Evolutionary conservation across 1,140 invertebrate genomes (phyloP).

Genomic region (Heliconius melpomene): DNA sequence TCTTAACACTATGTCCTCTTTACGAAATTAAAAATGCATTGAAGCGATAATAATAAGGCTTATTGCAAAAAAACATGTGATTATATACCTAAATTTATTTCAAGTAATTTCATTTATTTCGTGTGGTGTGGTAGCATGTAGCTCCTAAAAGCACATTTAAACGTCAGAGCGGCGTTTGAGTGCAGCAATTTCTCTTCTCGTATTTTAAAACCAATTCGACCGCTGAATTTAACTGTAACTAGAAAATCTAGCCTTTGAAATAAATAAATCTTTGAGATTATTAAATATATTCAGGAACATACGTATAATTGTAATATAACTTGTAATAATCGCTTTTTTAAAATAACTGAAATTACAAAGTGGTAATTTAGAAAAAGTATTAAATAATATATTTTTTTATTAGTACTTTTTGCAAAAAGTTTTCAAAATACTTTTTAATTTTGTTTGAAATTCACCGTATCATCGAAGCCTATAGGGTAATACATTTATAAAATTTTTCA

Average conservation of each 20-base stretch:
- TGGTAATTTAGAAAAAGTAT: background rate
- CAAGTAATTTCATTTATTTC: constrained; percentile 13
- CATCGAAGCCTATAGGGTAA: no score
- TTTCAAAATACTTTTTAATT: no score
- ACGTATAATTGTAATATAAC: no score
- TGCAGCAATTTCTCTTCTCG: constrained; percentile 28
- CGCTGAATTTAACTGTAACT: constrained; percentile 33
- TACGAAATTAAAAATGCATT: no score
- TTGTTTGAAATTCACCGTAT: no score
- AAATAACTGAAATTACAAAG: background rate
- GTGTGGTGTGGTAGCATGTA: constrained; percentile 1
- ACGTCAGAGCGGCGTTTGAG: constrained; percentile 25
- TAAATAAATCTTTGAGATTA: background rate
- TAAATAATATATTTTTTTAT: background rate
- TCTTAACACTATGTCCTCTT: no score
- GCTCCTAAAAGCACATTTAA: constrained; percentile 31
- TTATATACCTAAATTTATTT: background rate
- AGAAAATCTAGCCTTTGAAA: constrained; percentile 3
- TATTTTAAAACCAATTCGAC: constrained; percentile 34
- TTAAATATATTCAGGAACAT: no score
- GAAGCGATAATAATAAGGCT: no score
- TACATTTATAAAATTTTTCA: no score
- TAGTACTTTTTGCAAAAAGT: no score
- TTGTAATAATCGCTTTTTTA: background rate
- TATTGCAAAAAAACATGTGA: background rate